Evolutionary conservation across 2,797 vertebrate species (phyloP).

Genomic region (Prionace glauca): DNA sequence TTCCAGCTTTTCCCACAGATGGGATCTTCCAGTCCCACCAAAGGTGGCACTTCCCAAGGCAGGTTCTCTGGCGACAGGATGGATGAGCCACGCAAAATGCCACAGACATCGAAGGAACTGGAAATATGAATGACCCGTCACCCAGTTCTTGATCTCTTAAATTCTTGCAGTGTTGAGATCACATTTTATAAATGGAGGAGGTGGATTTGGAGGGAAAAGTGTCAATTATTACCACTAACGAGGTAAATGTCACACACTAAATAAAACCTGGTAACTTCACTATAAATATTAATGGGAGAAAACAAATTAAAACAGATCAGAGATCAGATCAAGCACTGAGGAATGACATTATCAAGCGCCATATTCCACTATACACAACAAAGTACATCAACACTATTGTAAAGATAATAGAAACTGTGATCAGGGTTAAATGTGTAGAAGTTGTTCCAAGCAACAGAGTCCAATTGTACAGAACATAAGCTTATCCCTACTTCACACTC

Average conservation of each 20-base stretch:
- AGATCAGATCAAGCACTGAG: background rate
- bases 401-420: background rate
- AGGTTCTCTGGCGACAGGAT: too few relatives aligned
- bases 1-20: too few relatives aligned
- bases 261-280: background rate
- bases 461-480: background rate
- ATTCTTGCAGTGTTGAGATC: background rate
- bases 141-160: background rate
- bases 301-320: background rate
- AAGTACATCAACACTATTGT: background rate
- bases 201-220: background rate
- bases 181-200: background rate
- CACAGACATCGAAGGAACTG: too few relatives aligned
- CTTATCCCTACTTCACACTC: background rate
- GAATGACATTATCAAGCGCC: background rate
- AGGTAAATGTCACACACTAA: background rate
- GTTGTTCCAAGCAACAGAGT: background rate
- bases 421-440: background rate
- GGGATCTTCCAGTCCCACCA: too few relatives aligned
- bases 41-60: too few relatives aligned
- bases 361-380: background rate
- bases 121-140: background rate
- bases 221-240: background rate
- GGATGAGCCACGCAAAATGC: too few relatives aligned
- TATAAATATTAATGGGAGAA: too few relatives aligned